Conservation (phyloP, 35 echinoderm and acorn worm genomes). For the Ophioderma brevispina region DNA sequence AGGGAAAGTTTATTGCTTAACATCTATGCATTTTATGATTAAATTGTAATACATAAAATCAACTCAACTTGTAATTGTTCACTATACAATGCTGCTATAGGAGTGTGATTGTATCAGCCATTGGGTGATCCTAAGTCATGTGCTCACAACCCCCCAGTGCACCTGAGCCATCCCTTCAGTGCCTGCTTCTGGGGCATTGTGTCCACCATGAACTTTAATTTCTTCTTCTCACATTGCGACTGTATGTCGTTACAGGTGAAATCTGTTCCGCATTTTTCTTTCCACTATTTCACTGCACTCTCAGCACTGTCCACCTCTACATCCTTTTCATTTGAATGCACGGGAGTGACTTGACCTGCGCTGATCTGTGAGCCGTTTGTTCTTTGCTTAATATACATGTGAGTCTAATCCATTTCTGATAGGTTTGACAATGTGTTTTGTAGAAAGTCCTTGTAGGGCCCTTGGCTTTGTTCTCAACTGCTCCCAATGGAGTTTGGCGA, state of each 20-base stretch:
- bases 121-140: too few relatives aligned
- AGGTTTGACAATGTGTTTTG: not conserved
- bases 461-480: constrained; percentile 40
- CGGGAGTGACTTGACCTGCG: not conserved
- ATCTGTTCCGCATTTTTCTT: not conserved
- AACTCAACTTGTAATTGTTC: too few relatives aligned
- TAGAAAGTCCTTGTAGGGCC: too few relatives aligned
- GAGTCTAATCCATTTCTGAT: not conserved
- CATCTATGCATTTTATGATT: too few relatives aligned
- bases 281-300: not conserved
- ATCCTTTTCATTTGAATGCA: not conserved
- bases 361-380: not conserved
- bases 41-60: too few relatives aligned
- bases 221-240: not conserved
- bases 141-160: too few relatives aligned
- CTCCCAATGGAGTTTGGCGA: constrained; percentile 24
- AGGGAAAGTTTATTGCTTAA: too few relatives aligned
- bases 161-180: not conserved
- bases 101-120: too few relatives aligned
- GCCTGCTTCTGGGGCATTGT: not conserved
- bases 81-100: too few relatives aligned
- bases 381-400: not conserved
- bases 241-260: not conserved
- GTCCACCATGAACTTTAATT: not conserved
- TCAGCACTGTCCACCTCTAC: not conserved